Evolutionary conservation across 2,888 invertebrate species (phyloP), one percentile per base, ranked within the genome.

Genomic region (Caenorhabditis sp.): DNA sequence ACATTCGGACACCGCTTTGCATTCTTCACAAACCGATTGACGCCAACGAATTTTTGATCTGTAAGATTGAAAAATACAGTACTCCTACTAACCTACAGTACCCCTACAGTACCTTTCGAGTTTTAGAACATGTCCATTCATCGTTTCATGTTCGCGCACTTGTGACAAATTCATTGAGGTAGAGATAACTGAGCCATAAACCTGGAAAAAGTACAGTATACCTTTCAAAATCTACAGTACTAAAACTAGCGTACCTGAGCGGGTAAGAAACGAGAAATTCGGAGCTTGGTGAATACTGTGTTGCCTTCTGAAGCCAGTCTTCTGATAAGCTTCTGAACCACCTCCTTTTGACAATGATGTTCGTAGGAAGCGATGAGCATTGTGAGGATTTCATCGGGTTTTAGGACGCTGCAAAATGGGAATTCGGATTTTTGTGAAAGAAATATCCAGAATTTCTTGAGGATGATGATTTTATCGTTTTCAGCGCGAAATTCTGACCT

Each of bases 181-280:
- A 12, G 80, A 80, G 27, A 85, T 81, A n/a, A 85, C 82, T 5
- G 83, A 80, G n/a, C 83, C 84, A 56, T 85, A 84, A 21, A 84
- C 67, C 63, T 83, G 56, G 21, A 63, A 36, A n/a, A 54, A 67
- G 14, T 38, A 5, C 10, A 21, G 49, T 3, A 25, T 3, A 4
- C 7, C 25, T 5, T 17, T 26, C 50, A 49, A 23, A 64, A 36
- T 38, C 3, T 17, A 52, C 12, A 31, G 31, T 31, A 31, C 31
- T 10, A n/a, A n/a, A 38, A n/a, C 59, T 36, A 10, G 8, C 25
- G 20, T 57, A 79, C 80, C 66, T 81, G 74, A n/a, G 84, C 81
- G 12, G 84, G 84, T 57, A 85, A 69, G 60, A 70, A 83, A 25
- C 84, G 72, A 12, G 77, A 78, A 58, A 85, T 77, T 66, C 82